Percentiles rank a stretch among this genome's conserved stretches.
Conservation (phyloP, 2,113 vertebrate species). For the Tautogolabrus adspersus region DNA sequence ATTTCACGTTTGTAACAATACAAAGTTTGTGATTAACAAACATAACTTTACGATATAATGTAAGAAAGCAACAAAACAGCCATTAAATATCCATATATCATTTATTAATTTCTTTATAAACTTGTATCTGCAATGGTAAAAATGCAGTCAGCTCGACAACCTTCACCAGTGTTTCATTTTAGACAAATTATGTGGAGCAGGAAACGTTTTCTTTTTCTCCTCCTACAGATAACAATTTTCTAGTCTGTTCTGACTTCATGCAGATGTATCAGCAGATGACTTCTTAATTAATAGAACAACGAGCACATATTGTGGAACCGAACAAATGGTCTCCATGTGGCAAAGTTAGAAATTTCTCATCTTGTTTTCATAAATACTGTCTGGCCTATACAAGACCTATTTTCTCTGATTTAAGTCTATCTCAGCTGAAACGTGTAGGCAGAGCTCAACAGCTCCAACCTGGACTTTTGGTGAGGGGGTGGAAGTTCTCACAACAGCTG, state of each 20-base stretch:
- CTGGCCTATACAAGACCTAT: constrained; percentile 14
- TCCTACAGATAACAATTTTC: constrained; percentile 4
- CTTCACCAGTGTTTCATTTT: constrained; percentile 46
- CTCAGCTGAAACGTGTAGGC: constrained; percentile 37
- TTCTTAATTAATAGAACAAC: constrained; percentile 24
- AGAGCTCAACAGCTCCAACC: constrained; percentile 30
- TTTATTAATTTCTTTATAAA: constrained; percentile 73
- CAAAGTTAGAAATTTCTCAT: neutral
- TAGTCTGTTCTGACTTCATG: constrained; percentile 28
- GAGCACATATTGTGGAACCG: constrained; percentile 14
- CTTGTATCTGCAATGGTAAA: constrained; percentile 45
- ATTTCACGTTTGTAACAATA: neutral
- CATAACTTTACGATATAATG: neutral
- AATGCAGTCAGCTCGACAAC: constrained; percentile 42
- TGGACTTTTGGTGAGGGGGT: constrained; percentile 61
- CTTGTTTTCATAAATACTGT: constrained; percentile 31
- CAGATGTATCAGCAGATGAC: constrained; percentile 26
- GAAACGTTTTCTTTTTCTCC: neutral
- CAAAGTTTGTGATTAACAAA: neutral
- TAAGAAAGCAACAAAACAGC: neutral
- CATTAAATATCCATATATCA: constrained; percentile 53
- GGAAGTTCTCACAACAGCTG: constrained; percentile 61
- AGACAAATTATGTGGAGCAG: constrained; percentile 24
- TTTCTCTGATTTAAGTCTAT: constrained; percentile 15
- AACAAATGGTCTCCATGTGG: constrained; percentile 19